These are phyloP conservation scores for Pseudopipra pipra DNA, from an alignment of 2,113 vertebrate species.

Conservation along the genomic window DNA sequence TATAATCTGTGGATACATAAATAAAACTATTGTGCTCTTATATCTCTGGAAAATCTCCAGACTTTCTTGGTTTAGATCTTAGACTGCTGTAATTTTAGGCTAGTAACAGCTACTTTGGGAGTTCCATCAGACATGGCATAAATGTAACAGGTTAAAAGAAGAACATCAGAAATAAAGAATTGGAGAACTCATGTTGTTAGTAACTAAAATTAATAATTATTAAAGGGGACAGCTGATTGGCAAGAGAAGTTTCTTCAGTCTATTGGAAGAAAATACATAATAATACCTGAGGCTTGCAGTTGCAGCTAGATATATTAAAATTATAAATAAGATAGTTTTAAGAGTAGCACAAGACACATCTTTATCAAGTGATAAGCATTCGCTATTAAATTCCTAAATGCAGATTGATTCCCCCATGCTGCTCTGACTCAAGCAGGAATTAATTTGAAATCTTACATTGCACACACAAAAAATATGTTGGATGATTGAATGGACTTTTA, in stretches of 20 bases:
- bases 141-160: not conserved
- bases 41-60: not conserved
- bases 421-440: not conserved
- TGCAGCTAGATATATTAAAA: not conserved
- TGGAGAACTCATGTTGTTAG: not conserved
- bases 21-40: not conserved
- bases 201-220: not conserved
- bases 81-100: not conserved
- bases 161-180: not conserved
- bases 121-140: not conserved
- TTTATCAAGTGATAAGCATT: not conserved
- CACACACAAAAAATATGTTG: not conserved
- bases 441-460: not conserved
- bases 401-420: not conserved
- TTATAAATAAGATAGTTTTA: not conserved
- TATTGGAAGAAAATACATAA: not conserved
- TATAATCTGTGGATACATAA: not conserved
- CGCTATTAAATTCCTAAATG: not conserved
- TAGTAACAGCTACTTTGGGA: not conserved
- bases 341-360: not conserved
- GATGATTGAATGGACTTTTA: slow-evolving; percentile 4
- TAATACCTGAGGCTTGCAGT: not conserved
- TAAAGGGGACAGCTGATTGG: not conserved
- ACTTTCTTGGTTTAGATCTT: not conserved
- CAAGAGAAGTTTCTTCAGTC: not conserved